These are phyloP conservation scores for Xenentodon cancila DNA, from an alignment of 2,797 vertebrate genomes.

Conservation along the genomic window DNA sequence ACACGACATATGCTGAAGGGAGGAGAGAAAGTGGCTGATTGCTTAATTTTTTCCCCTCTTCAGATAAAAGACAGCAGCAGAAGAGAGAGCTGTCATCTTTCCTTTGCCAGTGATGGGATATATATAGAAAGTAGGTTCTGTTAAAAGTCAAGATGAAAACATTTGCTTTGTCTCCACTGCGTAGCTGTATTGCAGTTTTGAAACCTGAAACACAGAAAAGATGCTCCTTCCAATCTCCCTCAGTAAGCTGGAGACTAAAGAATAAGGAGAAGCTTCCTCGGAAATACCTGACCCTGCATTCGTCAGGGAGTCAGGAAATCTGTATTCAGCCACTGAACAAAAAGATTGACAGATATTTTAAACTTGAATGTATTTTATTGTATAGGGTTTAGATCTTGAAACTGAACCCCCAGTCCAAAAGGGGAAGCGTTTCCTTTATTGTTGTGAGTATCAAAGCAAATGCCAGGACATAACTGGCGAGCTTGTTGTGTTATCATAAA, in stretches of 20 bases:
- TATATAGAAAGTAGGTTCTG: constrained; percentile 79
- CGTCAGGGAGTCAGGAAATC: constrained; percentile 70
- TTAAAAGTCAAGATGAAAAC: constrained; percentile 80
- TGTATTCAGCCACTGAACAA: constrained; percentile 52
- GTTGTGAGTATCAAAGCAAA: constrained; percentile 22
- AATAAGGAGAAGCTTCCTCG: constrained; percentile 58
- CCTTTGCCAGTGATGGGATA: constrained; percentile 64
- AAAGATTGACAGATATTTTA: constrained; percentile 45
- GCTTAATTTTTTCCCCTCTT: constrained; percentile 56
- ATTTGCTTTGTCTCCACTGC: constrained; percentile 73
- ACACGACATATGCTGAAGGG: constrained; percentile 24
- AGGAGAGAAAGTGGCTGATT: constrained; percentile 61
- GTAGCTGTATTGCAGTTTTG: constrained; percentile 65
- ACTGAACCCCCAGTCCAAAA: constrained; percentile 17
- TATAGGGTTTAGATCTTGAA: constrained; percentile 30
- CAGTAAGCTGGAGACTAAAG: constrained; percentile 56
- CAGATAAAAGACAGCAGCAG: constrained; percentile 37
- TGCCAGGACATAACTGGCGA: constrained; percentile 2
- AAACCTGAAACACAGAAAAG: constrained; percentile 66
- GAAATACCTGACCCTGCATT: constrained; percentile 74
- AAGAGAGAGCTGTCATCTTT: constrained; percentile 70
- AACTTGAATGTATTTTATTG: constrained; percentile 42
- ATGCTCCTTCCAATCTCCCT: constrained; percentile 64
- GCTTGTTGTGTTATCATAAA: neutral
- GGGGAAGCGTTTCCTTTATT: constrained; percentile 22